These are phyloP conservation scores for Myripristis murdjan DNA, from an alignment of 2,797 vertebrate species.

Conservation along the genomic window DNA sequence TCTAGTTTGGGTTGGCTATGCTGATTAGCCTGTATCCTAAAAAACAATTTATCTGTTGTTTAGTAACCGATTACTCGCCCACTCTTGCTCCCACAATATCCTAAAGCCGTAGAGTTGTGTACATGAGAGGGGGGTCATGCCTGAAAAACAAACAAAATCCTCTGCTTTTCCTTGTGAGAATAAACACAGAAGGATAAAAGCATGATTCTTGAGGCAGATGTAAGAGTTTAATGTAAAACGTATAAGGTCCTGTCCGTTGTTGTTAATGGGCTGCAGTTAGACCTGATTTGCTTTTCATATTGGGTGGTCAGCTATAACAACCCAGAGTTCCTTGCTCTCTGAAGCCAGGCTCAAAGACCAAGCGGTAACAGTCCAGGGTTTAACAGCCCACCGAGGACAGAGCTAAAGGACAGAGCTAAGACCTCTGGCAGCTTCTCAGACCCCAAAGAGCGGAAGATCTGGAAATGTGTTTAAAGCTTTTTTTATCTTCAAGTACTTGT, in stretches of 20 bases:
- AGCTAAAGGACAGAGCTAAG: conserved; percentile 23
- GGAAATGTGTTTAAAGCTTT: conserved; percentile 20
- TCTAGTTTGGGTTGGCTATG: conserved; percentile 34
- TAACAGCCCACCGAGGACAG: not conserved
- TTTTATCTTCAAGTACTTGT: conserved; percentile 25
- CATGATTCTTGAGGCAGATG: not conserved
- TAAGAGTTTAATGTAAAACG: conserved; percentile 7
- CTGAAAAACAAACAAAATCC: conserved; percentile 9
- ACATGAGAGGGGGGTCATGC: not conserved
- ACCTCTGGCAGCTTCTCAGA: conserved; percentile 27
- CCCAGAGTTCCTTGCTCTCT: conserved; percentile 57
- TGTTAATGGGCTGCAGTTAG: not conserved
- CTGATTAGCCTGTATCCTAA: conserved; percentile 50
- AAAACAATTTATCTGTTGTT: conserved; percentile 39
- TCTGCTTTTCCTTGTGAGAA: conserved; percentile 2
- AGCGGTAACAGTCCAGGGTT: conserved; percentile 16
- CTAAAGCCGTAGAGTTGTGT: not conserved
- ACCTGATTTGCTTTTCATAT: conserved; percentile 6
- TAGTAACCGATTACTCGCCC: conserved; percentile 34
- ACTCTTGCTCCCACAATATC: conserved; percentile 16
- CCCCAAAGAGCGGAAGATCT: conserved; percentile 11
- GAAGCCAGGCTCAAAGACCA: conserved; percentile 46
- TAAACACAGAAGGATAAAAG: conserved; percentile 3
- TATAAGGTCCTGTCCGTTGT: not conserved
- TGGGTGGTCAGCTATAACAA: conserved; percentile 26